Conservation (phyloP, 2,888 invertebrate genomes). For the Sphecodes monilicornis region DNA sequence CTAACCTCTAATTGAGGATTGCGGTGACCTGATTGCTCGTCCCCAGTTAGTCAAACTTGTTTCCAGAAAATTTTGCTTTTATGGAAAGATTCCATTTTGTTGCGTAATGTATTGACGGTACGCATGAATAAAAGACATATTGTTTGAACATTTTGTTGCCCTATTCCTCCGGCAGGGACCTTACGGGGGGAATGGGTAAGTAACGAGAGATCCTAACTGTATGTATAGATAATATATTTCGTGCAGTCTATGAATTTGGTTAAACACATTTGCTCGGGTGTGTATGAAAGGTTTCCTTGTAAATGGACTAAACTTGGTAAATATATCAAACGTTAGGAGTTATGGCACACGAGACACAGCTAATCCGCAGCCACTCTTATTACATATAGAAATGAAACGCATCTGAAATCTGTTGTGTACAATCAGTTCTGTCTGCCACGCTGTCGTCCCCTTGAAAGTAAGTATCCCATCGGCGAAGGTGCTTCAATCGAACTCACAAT, state of each 20-base stretch:
- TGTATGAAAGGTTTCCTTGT: conserved; percentile 75
- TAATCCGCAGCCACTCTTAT: conserved; percentile 61
- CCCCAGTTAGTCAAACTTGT: too few relatives aligned
- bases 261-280: conserved; percentile 78
- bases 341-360: conserved; percentile 71
- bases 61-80: conserved; percentile 24
- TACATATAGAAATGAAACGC: conserved; percentile 51
- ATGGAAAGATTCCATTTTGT: conserved; percentile 6
- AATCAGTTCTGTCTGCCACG: conserved; percentile 10
- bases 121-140: conserved; percentile 13
- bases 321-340: conserved; percentile 79
- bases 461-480: conserved; percentile 1
- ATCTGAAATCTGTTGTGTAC: conserved; percentile 41
- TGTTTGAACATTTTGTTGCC: neutral
- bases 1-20: neutral
- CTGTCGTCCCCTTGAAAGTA: neutral
- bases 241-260: conserved; percentile 80
- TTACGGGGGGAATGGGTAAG: neutral
- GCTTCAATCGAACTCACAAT: conserved; percentile 32
- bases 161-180: neutral
- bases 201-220: neutral
- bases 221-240: conserved; percentile 75
- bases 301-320: conserved; percentile 77
- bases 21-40: neutral
- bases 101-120: neutral